A percentile compares a stretch with the other conserved stretches of the same genome.
Conservation (phyloP, 2,113 vertebrate genomes). For the Arizona elegans region DNA sequence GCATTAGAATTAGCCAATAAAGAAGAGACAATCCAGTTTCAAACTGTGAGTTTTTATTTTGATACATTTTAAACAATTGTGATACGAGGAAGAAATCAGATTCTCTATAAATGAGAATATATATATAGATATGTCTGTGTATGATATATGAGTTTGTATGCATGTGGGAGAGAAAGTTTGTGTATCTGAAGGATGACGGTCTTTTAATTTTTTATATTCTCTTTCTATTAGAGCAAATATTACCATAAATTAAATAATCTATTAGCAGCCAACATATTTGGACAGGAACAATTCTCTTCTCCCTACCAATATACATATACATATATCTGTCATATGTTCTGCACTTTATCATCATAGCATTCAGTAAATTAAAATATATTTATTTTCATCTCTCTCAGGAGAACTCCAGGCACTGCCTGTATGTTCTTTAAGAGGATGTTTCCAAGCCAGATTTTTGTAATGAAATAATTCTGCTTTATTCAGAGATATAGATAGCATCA, state of each 20-base stretch:
- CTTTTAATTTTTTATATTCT: background rate
- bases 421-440: background rate
- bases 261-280: background rate
- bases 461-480: background rate
- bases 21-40: slow-evolving; percentile 96
- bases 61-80: background rate
- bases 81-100: background rate
- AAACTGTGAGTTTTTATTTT: slow-evolving; percentile 76
- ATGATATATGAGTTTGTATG: background rate
- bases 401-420: background rate
- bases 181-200: background rate
- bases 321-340: background rate
- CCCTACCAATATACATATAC: background rate
- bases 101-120: background rate
- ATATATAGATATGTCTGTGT: background rate
- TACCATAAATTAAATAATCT: background rate
- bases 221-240: background rate
- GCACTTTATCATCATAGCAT: background rate
- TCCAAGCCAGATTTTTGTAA: background rate
- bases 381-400: background rate
- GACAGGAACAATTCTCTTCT: background rate
- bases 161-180: background rate
- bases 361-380: background rate
- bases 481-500: background rate
- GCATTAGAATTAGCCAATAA: slow-evolving; percentile 89